Percentiles rank a stretch among this genome's conserved stretches.
Conservation (phyloP, 2,797 vertebrate genomes). For the Ptychadena robeensis region DNA sequence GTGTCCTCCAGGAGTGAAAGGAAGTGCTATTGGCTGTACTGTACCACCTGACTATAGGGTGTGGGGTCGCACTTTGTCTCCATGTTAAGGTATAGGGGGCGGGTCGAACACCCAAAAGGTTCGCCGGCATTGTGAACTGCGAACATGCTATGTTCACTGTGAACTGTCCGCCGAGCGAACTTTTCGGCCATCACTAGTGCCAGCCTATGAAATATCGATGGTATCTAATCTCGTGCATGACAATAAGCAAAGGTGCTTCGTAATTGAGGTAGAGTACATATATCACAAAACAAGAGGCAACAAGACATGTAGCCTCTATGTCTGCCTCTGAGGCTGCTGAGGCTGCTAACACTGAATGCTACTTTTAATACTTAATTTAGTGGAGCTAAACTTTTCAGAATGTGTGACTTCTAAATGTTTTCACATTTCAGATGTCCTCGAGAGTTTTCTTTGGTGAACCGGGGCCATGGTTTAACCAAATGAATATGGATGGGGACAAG, state of each 20-base stretch:
- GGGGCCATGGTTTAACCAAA: constrained; percentile 91
- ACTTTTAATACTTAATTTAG: neutral
- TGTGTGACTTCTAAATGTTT: neutral
- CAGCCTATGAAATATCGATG: too few relatives aligned
- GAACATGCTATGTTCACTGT: too few relatives aligned
- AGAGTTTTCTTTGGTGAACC: constrained; percentile 96
- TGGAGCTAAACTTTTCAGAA: neutral
- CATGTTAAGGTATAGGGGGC: too few relatives aligned
- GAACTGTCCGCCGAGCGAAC: too few relatives aligned
- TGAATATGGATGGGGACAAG: constrained; percentile 97
- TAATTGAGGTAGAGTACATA: neutral
- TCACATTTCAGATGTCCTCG: constrained; percentile 84
- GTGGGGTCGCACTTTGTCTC: too few relatives aligned
- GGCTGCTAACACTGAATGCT: too few relatives aligned
- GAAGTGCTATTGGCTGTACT: too few relatives aligned
- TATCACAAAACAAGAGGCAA: neutral
- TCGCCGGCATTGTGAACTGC: too few relatives aligned
- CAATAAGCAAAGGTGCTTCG: neutral
- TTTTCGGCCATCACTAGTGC: too few relatives aligned
- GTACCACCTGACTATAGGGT: too few relatives aligned
- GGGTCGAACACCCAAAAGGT: too few relatives aligned
- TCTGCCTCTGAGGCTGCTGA: neutral
- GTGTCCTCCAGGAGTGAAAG: too few relatives aligned
- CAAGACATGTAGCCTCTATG: neutral
- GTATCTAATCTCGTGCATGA: neutral